Evolutionary conservation across 2,797 vertebrate genomes (phyloP).

Genomic region (Leptoclinus maculatus): DNA sequence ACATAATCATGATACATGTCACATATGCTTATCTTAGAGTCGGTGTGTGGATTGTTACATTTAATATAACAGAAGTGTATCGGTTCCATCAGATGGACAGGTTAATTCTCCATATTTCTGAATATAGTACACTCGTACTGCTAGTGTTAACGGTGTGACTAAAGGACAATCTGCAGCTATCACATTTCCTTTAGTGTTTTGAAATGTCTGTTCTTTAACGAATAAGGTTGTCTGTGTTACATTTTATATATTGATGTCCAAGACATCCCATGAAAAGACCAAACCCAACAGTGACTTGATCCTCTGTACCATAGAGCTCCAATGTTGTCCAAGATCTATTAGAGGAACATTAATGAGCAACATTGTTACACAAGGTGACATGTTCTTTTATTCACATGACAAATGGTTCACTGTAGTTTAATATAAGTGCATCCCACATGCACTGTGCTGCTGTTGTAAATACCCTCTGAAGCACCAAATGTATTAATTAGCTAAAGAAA

Average conservation of each 20-base stretch:
- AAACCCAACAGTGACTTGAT: not conserved
- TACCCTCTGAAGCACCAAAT: constrained; percentile 4
- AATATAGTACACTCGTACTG: too few relatives aligned
- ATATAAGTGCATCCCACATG: constrained; percentile 6
- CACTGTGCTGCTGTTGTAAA: not conserved
- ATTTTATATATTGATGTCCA: not conserved
- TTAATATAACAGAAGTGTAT: not conserved
- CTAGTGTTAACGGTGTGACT: too few relatives aligned
- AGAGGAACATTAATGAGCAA: not conserved
- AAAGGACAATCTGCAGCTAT: too few relatives aligned
- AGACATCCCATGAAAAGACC: not conserved
- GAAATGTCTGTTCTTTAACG: too few relatives aligned
- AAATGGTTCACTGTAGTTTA: not conserved
- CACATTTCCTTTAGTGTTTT: too few relatives aligned
- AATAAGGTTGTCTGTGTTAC: not conserved
- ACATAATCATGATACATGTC: not conserved
- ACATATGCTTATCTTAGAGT: not conserved
- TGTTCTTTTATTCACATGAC: constrained; percentile 14
- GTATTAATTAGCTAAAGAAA: not conserved
- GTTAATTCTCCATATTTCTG: too few relatives aligned
- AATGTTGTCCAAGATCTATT: not conserved
- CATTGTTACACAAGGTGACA: not conserved
- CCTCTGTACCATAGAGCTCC: not conserved
- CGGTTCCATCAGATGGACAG: not conserved
- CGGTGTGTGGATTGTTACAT: not conserved